Conservation (phyloP, 2,888 invertebrate genomes). For the Myopa tessellatipennis region DNA sequence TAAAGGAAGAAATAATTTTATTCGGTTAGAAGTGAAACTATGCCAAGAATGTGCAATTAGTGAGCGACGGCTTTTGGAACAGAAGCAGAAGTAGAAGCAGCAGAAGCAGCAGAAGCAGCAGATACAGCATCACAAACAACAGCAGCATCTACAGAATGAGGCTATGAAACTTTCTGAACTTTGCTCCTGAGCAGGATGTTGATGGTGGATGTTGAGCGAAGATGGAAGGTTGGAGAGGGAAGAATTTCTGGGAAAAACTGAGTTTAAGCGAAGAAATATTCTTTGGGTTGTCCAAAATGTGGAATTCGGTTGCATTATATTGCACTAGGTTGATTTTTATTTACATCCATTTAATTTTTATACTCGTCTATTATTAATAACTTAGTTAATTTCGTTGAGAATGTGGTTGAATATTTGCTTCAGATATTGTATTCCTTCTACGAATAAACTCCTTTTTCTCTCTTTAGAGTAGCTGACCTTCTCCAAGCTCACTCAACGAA, state of each 20-base stretch:
- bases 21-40: conserved; percentile 80
- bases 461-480: not conserved
- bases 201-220: not conserved
- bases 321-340: no score
- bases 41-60: conserved; percentile 98
- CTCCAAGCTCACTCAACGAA: not conserved
- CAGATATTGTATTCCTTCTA: no score
- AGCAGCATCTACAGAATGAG: conserved; percentile 34
- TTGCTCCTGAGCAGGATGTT: conserved; percentile 22
- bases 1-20: conserved; percentile 55
- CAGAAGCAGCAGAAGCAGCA: conserved; percentile 1
- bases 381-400: no score
- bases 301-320: no score
- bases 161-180: conserved; percentile 36
- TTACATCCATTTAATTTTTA: no score
- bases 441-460: not conserved
- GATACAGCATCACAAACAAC: not conserved
- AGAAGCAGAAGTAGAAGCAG: conserved; percentile 15
- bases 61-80: conserved; percentile 68
- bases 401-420: no score
- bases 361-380: no score
- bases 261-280: no score
- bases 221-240: not conserved
- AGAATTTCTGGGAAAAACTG: not conserved
- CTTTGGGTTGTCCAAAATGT: no score